A percentile compares a stretch with the other conserved stretches of the same genome.
Conservation (phyloP, 2,113 vertebrate genomes). For the Hypocryptadius cinnamomeus region DNA sequence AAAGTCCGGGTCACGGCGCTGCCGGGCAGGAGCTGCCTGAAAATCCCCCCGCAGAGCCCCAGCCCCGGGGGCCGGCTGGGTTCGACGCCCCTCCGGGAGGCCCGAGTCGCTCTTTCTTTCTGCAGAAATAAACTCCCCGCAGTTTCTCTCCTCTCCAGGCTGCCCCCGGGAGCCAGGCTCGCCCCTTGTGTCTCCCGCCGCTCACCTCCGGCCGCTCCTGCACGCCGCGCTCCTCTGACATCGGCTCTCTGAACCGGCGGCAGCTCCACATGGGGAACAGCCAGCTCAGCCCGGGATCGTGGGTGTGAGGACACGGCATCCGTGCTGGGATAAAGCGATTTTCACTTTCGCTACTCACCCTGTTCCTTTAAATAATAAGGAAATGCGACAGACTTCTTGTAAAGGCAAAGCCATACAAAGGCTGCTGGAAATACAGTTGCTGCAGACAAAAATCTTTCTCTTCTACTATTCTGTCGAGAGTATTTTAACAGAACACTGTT, state of each 20-base stretch:
- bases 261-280: background rate
- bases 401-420: background rate
- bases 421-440: background rate
- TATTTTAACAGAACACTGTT: background rate
- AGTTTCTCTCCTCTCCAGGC: background rate
- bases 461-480: accelerated
- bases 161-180: background rate
- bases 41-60: constrained; percentile 16
- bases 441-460: background rate
- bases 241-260: background rate
- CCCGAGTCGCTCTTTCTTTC: background rate
- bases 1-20: background rate
- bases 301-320: background rate
- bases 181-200: background rate
- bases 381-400: constrained; percentile 30
- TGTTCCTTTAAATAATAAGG: constrained; percentile 57
- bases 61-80: background rate
- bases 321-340: background rate
- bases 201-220: background rate
- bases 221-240: background rate
- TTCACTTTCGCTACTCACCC: constrained; percentile 48
- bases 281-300: background rate
- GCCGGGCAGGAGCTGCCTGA: background rate
- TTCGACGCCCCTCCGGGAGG: background rate
- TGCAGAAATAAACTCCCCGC: background rate